Conservation (phyloP, 2,888 invertebrate genomes). For the Tuberolachnus salignus region DNA sequence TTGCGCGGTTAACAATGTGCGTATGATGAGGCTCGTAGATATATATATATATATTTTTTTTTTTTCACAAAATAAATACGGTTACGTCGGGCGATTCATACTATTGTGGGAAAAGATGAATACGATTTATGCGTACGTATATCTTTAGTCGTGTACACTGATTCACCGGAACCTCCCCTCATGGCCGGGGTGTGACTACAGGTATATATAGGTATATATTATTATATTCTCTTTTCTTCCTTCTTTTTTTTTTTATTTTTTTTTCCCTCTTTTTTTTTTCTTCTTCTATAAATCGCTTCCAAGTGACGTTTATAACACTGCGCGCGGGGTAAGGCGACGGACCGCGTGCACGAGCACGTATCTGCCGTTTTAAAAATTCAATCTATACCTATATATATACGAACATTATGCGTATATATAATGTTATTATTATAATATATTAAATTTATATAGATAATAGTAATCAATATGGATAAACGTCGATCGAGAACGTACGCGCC, state of each 20-base stretch:
- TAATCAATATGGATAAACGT: too few relatives aligned
- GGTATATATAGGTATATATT: not conserved
- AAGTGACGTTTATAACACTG: conserved; percentile 9
- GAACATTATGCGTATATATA: not conserved
- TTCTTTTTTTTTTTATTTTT: not conserved
- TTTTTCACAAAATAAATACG: conserved; percentile 41
- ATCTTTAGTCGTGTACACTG: conserved; percentile 18
- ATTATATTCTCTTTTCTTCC: not conserved
- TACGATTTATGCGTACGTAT: conserved; percentile 36
- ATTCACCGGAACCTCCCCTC: conserved; percentile 49
- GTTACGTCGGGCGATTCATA: conserved; percentile 37
- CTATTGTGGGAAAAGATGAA: conserved; percentile 51
- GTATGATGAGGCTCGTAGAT: conserved; percentile 40
- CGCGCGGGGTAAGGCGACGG: not conserved
- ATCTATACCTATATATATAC: not conserved
- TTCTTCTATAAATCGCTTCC: conserved; percentile 39
- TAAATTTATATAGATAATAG: too few relatives aligned
- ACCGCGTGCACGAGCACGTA: not conserved
- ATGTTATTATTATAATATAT: too few relatives aligned
- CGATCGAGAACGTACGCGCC: too few relatives aligned
- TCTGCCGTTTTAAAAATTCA: too few relatives aligned
- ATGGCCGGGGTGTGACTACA: conserved; percentile 24
- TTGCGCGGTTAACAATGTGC: conserved; percentile 48
- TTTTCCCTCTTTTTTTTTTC: not conserved
- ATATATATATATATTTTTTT: conserved; percentile 38